Conservation (phyloP, 2,113 vertebrate genomes). For the Lynx canadensis region DNA sequence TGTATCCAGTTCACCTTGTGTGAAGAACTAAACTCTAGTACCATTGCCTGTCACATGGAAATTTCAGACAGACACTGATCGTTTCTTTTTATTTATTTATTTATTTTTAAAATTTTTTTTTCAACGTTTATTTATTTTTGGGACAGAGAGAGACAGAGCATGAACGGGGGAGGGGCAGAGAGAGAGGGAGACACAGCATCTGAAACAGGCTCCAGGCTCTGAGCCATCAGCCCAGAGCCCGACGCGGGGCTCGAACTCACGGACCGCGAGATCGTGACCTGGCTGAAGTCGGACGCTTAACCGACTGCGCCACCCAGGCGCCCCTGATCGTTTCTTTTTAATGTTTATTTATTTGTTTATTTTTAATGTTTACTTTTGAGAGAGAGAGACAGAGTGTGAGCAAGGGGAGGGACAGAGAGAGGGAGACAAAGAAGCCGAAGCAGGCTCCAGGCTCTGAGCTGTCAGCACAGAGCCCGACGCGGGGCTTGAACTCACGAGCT, state of each 20-base stretch:
- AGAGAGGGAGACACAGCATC: no score
- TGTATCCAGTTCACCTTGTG: slow-evolving; percentile 93
- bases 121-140: no score
- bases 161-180: no score
- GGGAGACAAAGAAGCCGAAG: not conserved
- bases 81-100: slow-evolving; percentile 85
- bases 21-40: slow-evolving; percentile 95
- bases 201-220: no score
- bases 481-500: fast-evolving
- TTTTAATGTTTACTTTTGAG: not conserved
- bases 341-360: slow-evolving; percentile 69
- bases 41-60: slow-evolving; percentile 98
- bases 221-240: no score
- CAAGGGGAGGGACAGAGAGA: not conserved
- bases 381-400: not conserved
- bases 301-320: no score
- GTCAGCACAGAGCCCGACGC: not conserved
- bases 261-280: no score
- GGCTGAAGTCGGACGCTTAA: no score
- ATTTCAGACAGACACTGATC: slow-evolving; percentile 96
- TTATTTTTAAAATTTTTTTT: slow-evolving; percentile 80
- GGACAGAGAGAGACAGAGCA: no score
- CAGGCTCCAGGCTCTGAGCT: not conserved
- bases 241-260: no score
- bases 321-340: slow-evolving; percentile 89